Evolutionary conservation across 2,888 invertebrate species (phyloP).

Genomic region (Melinaea menophilus): DNA sequence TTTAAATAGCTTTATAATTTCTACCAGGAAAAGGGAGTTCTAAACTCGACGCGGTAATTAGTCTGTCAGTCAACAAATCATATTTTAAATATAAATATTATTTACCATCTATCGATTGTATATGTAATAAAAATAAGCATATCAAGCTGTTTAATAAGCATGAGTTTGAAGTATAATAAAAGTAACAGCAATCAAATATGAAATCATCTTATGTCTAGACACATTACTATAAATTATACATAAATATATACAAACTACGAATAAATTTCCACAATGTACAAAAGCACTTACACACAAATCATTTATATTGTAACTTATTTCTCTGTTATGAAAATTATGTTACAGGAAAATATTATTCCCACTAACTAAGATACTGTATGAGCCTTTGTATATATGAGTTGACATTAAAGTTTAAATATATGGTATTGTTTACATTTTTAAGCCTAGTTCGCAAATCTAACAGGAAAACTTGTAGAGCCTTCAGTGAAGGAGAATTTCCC

Average conservation of each 20-base stretch:
- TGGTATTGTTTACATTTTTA: neutral
- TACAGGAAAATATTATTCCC: too few species aligned
- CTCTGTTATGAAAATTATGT: too few species aligned
- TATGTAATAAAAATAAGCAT: neutral
- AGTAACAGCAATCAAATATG: too few species aligned
- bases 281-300: too few species aligned
- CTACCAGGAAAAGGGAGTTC: neutral
- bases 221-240: too few species aligned
- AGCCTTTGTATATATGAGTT: neutral
- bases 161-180: too few species aligned
- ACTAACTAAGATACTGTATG: too few species aligned
- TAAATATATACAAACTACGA: too few species aligned
- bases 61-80: neutral
- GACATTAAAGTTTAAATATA: neutral
- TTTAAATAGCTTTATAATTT: neutral
- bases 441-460: conserved; percentile 15
- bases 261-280: too few species aligned
- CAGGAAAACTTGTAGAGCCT: conserved; percentile 28
- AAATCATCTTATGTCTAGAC: too few species aligned
- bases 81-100: neutral
- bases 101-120: neutral
- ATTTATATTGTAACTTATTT: too few species aligned
- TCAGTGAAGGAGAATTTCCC: conserved; percentile 23
- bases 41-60: neutral
- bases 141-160: too few species aligned